phyloP scores from a whole-genome alignment of 2,888 invertebrate species.

The Dyspetes luteomarginatus region DNA sequence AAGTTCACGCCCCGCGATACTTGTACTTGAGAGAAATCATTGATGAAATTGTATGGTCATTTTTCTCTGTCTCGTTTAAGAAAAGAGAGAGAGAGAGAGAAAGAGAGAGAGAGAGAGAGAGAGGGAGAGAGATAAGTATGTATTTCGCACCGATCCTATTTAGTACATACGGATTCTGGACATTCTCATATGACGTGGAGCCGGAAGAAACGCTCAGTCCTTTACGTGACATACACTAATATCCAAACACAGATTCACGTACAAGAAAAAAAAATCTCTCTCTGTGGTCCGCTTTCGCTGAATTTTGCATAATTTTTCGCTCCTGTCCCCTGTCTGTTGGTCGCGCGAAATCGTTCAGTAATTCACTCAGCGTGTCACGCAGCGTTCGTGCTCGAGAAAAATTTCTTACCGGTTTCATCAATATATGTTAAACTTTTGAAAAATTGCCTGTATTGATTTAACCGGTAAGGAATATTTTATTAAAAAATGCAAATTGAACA shows the following conservation, averaged over 20 bases:
- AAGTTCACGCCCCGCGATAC: not conserved
- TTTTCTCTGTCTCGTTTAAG: not conserved
- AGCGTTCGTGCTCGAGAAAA: too few relatives aligned
- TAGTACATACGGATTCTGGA: not conserved
- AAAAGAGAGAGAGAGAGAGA: too few relatives aligned
- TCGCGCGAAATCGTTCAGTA: not conserved
- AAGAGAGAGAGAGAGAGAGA: too few relatives aligned
- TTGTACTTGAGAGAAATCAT: constrained; percentile 63
- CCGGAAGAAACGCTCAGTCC: not conserved
- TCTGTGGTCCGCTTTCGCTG: constrained; percentile 45
- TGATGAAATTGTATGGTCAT: constrained; percentile 45
- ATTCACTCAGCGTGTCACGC: not conserved
- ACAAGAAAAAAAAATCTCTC: constrained; percentile 29
- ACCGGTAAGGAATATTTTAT: too few relatives aligned
- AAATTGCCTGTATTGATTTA: too few relatives aligned
- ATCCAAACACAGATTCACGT: not conserved
- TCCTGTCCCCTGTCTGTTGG: not conserved
- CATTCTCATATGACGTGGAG: constrained; percentile 7
- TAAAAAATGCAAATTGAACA: too few relatives aligned
- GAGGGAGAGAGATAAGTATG: not conserved
- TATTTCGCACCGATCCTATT: not conserved
- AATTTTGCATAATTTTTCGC: constrained; percentile 52
- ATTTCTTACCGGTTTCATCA: too few relatives aligned
- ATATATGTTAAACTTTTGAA: too few relatives aligned
- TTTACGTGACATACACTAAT: constrained; percentile 3